Evolutionary conservation across 2,113 vertebrate species (phyloP).

Genomic region (Turnix velox): DNA sequence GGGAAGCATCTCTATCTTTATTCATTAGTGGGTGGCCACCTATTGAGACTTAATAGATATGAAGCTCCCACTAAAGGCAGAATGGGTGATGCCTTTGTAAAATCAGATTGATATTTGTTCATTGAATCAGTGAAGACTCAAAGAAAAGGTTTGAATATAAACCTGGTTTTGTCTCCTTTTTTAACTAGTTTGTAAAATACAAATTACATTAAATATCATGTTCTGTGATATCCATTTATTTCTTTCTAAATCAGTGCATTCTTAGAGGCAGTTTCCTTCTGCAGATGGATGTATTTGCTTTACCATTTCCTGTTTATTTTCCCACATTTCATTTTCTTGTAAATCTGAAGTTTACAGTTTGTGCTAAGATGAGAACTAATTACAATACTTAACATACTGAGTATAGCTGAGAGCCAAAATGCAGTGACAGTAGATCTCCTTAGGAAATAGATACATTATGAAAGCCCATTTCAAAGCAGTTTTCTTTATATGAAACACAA

Average conservation of each 20-base stretch:
- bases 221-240: neutral
- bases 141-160: neutral
- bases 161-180: neutral
- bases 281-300: neutral
- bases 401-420: neutral
- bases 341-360: neutral
- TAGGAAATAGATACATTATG: neutral
- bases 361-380: neutral
- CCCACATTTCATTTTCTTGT: neutral
- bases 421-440: neutral
- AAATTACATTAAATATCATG: neutral
- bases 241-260: neutral
- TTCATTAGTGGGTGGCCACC: neutral
- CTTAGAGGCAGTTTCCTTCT: neutral
- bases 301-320: constrained; percentile 19
- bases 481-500: neutral
- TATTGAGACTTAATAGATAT: neutral
- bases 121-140: neutral
- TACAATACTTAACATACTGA: neutral
- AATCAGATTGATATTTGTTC: neutral
- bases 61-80: neutral
- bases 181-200: neutral
- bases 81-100: neutral
- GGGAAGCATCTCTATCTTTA: neutral
- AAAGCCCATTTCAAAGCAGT: neutral